Base-by-base conservation (phyloP, 1,140 invertebrate species). In the Belonocnema kinseyi region DNA sequence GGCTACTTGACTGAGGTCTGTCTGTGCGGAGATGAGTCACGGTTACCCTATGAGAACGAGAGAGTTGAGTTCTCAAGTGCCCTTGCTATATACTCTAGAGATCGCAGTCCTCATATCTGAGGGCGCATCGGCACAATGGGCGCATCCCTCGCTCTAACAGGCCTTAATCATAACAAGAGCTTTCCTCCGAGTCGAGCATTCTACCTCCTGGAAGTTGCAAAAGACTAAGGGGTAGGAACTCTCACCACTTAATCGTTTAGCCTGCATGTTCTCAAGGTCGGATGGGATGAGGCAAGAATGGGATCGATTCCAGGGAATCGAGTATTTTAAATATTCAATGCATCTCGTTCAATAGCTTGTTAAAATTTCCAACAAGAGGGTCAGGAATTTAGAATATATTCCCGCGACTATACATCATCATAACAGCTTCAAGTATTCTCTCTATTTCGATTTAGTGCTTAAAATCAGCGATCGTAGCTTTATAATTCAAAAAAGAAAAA, bases 121-220 rank as follows among this genome's bases (percentile, higher is more conserved):
- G 82, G 79, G 80, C 72, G 80, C 46, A 76, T 72, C 78, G 72
- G 78, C 81, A 86, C 86, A 87, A 88, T 86, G 77, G 82, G 83
- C 81, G 74, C 85, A 82, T 86, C 87, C 81, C 86, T 87, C 80
- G 73, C 73, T 81, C 87, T 88, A 88, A 88, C 84, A 82, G 84
- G 84, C 84, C 85, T 88, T 87, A 88, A 88, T 88, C 85, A 86
- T 85, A 78, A 86, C 84, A 85, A 87, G 86, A 82, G 83, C 74
- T 74, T 85, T 75, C 78, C 82, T 83, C 12, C 72, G 75, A 81
- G 77, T 74, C 56, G 75, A 83, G 77, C 83, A 82, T 84, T 86
- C 87, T 87, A 83, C 83, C 80, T 87, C 77, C 77, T 83, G 72
- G 75, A 82, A 77, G 71, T 58, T 78, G 76, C 77, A 76, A 79